phyloP scores from a whole-genome alignment of 1,140 invertebrate species.

The Octopus sinensis region DNA sequence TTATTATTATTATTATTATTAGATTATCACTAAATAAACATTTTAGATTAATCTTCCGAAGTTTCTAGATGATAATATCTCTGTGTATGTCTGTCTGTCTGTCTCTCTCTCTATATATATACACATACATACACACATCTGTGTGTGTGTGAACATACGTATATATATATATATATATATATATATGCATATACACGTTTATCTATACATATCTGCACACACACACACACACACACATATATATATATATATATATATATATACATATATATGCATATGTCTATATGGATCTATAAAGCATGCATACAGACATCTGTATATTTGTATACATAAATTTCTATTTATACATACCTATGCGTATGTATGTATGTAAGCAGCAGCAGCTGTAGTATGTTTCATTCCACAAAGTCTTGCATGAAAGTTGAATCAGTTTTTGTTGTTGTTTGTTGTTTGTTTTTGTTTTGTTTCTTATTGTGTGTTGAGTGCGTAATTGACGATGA shows the following conservation, averaged over 20 bases:
- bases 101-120: not conserved
- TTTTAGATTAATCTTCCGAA: too few species aligned
- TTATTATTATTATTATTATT: too few species aligned
- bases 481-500: too few species aligned
- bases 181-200: not conserved
- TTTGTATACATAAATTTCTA: not conserved
- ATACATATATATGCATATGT: not conserved
- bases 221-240: not conserved
- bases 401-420: too few species aligned
- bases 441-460: too few species aligned
- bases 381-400: too few species aligned
- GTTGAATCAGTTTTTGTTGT: too few species aligned
- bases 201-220: not conserved
- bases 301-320: not conserved
- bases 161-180: not conserved
- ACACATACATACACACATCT: not conserved
- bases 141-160: not conserved
- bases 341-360: not conserved
- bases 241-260: not conserved
- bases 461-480: too few species aligned
- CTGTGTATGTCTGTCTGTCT: not conserved
- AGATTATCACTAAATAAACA: too few species aligned
- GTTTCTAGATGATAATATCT: not conserved
- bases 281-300: not conserved
- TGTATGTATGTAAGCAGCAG: not conserved